phyloP scores from a whole-genome alignment of 2,888 invertebrate species.

The Geotrupes spiniger region DNA sequence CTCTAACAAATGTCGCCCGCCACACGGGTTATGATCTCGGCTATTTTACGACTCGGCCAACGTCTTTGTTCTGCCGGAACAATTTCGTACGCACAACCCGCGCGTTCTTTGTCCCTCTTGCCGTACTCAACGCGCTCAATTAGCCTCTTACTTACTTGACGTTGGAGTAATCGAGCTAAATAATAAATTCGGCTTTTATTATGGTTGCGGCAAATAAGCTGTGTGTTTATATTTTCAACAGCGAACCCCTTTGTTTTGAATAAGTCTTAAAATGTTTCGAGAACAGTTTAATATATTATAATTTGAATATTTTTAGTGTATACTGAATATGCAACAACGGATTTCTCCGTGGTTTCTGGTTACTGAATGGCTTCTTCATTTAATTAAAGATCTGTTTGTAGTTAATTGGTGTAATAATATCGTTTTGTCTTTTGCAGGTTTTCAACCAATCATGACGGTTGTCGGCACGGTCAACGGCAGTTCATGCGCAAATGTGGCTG shows the following conservation, averaged over 20 bases:
- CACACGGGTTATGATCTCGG: constrained; percentile 30
- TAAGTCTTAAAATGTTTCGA: too few species aligned
- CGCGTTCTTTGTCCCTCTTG: constrained; percentile 30
- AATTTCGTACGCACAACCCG: constrained; percentile 21
- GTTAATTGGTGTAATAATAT: too few species aligned
- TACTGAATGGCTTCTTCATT: too few species aligned
- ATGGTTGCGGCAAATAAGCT: constrained; percentile 19
- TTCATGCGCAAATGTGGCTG: constrained; percentile 23
- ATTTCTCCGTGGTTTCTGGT: too few species aligned
- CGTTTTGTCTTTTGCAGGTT: constrained; percentile 50
- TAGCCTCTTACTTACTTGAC: constrained; percentile 33
- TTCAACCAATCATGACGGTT: constrained; percentile 59
- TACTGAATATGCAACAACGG: too few species aligned
- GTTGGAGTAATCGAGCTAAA: constrained; percentile 32
- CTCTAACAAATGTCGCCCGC: constrained; percentile 32
- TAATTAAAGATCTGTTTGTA: too few species aligned
- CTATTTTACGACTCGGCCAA: constrained; percentile 25
- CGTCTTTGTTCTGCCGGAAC: too few species aligned
- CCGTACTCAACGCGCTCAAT: constrained; percentile 33
- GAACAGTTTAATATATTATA: too few species aligned
- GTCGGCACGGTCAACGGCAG: constrained; percentile 52
- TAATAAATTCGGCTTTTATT: constrained; percentile 31
- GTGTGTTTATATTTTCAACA: too few species aligned
- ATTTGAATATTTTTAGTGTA: too few species aligned
- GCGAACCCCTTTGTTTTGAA: too few species aligned